Conservation (phyloP, 2,888 invertebrate genomes). For the Podotricha telesiphe region DNA sequence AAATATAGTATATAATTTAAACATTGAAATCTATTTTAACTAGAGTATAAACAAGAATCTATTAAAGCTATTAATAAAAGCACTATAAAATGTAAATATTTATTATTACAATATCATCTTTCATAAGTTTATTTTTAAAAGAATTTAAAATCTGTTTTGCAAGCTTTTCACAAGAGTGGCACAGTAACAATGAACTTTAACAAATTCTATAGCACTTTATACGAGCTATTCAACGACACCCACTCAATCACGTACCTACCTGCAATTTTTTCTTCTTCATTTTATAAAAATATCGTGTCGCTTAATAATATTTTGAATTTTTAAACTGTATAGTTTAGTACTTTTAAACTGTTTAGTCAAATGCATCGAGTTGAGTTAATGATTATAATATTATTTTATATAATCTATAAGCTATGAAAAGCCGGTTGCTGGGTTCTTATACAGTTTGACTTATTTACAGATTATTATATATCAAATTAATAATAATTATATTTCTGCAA, state of each 20-base stretch:
- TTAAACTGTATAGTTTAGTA: background rate
- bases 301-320: constrained; percentile 22
- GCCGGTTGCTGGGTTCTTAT: too few species aligned
- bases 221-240: constrained; percentile 39
- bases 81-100: constrained; percentile 21
- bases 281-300: constrained; percentile 35
- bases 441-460: too few species aligned
- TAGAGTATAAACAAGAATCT: background rate
- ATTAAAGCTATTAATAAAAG: constrained; percentile 4
- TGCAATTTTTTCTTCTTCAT: constrained; percentile 36
- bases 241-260: constrained; percentile 38
- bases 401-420: too few species aligned
- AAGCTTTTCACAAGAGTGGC: constrained; percentile 33
- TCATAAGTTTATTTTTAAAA: constrained; percentile 30
- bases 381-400: too few species aligned
- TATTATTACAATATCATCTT: constrained; percentile 26
- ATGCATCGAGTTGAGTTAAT: too few species aligned
- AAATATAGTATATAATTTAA: background rate
- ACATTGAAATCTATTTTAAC: constrained; percentile 2
- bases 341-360: constrained; percentile 1
- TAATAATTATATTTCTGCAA: too few species aligned
- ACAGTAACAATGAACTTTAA: constrained; percentile 36
- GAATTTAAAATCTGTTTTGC: constrained; percentile 24
- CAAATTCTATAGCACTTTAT: constrained; percentile 40
- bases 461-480: too few species aligned